phyloP scores from a whole-genome alignment of 1,140 invertebrate genomes.

The Amphibalanus amphitrite region DNA sequence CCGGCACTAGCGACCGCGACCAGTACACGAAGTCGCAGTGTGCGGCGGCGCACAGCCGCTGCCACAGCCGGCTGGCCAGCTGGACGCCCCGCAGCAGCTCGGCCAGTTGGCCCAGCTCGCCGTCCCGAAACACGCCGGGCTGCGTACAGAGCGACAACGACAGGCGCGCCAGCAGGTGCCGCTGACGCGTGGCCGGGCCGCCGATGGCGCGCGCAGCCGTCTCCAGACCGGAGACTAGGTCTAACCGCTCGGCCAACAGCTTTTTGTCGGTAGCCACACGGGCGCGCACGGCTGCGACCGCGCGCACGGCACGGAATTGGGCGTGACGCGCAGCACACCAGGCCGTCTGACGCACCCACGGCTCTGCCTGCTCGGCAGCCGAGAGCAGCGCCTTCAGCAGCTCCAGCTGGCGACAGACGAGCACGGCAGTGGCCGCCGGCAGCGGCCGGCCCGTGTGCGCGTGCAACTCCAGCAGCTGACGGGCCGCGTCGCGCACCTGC shows the following conservation, averaged over 20 bases:
- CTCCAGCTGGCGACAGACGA: conserved; percentile 62
- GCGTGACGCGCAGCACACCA: conserved; percentile 41
- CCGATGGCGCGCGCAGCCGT: conserved; percentile 36
- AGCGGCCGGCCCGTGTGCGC: conserved; percentile 52
- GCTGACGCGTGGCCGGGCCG: conserved; percentile 45
- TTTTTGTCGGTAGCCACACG: conserved; percentile 9
- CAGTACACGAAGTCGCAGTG: conserved; percentile 64
- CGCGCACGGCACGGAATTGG: conserved; percentile 10
- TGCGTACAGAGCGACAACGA: conserved; percentile 45
- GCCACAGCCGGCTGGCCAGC: conserved; percentile 38
- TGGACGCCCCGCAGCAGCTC: conserved; percentile 40
- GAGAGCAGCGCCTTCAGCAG: conserved; percentile 57
- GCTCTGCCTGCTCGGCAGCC: conserved; percentile 38
- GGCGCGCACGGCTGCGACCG: conserved; percentile 12
- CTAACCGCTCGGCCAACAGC: conserved; percentile 34
- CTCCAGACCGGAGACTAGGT: conserved; percentile 50
- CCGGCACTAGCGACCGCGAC: conserved; percentile 54
- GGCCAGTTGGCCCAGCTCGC: conserved; percentile 33
- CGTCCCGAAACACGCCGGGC: conserved; percentile 32
- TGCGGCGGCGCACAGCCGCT: conserved; percentile 39
- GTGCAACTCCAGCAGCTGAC: conserved; percentile 60
- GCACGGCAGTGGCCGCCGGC: conserved; percentile 51
- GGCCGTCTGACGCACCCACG: conserved; percentile 48
- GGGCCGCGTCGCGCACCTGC: conserved; percentile 38
- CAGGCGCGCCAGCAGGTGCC: conserved; percentile 43